phyloP scores from a whole-genome alignment of 2,888 invertebrate genomes.

The Volucella bombylans region DNA sequence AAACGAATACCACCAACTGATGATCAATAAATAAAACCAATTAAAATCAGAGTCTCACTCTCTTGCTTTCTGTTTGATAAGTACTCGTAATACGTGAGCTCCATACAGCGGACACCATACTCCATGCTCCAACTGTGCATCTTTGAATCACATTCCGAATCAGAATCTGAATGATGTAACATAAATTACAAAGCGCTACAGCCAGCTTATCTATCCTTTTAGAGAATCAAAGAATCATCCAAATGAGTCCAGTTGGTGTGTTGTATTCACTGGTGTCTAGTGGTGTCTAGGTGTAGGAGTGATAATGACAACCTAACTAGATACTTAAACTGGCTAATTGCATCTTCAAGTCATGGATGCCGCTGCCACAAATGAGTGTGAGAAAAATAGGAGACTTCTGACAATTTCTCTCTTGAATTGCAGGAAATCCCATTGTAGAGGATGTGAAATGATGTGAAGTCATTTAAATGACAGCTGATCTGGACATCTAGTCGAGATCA shows the following conservation, averaged over 20 bases:
- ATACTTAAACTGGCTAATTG: constrained; percentile 30
- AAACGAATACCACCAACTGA: not conserved
- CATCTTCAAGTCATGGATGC: not conserved
- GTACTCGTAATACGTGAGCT: constrained; percentile 22
- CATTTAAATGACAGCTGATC: not conserved
- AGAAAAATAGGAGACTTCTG: not conserved
- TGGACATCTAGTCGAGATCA: not conserved
- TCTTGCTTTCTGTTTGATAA: constrained; percentile 24
- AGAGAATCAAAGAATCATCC: constrained; percentile 24
- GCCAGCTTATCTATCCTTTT: constrained; percentile 20
- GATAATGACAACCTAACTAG: not conserved
- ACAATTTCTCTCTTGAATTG: not conserved
- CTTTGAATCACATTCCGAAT: not conserved
- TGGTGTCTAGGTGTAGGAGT: not conserved
- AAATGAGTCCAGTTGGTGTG: constrained; percentile 2
- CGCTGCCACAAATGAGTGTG: constrained; percentile 14
- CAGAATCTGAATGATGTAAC: constrained; percentile 40
- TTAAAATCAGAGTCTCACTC: constrained; percentile 42
- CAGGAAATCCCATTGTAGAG: constrained; percentile 30
- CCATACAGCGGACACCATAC: too few species aligned
- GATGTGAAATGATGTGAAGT: not conserved
- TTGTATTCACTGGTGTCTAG: constrained; percentile 11
- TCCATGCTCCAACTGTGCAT: constrained; percentile 43
- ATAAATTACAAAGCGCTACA: constrained; percentile 37
- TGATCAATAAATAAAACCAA: constrained; percentile 38